phyloP scores from a whole-genome alignment of 2,797 vertebrate species.

The Hephaestus fuliginosus region DNA sequence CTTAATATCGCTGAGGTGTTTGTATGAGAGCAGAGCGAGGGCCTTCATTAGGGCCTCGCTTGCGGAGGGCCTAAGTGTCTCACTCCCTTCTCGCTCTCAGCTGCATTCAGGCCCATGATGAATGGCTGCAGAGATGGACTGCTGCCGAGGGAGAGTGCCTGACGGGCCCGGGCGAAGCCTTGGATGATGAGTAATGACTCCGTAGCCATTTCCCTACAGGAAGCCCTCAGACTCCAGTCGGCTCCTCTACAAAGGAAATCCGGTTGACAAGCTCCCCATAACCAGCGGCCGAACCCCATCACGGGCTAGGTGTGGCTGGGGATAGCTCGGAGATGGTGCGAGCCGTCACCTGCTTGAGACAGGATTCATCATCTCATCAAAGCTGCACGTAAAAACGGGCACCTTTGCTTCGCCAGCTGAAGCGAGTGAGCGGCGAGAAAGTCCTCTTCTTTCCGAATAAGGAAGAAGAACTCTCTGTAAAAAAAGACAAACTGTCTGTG shows the following conservation, averaged over 20 bases:
- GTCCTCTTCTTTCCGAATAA: slow-evolving; percentile 26
- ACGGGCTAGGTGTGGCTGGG: slow-evolving; percentile 59
- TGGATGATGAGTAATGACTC: slow-evolving; percentile 86
- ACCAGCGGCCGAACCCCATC: slow-evolving; percentile 70
- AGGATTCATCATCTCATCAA: slow-evolving; percentile 73
- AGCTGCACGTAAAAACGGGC: slow-evolving; percentile 33
- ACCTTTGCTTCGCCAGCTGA: slow-evolving; percentile 20
- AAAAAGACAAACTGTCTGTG: slow-evolving; percentile 41
- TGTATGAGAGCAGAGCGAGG: slow-evolving; percentile 58
- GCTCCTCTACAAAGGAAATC: slow-evolving; percentile 74
- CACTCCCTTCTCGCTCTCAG: slow-evolving; percentile 66
- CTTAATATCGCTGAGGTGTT: slow-evolving; percentile 85
- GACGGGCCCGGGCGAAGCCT: slow-evolving; percentile 75
- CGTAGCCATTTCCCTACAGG: slow-evolving; percentile 78
- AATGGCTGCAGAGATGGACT: slow-evolving; percentile 82
- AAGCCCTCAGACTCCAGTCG: slow-evolving; percentile 71
- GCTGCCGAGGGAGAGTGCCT: slow-evolving; percentile 81
- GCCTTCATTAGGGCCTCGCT: slow-evolving; percentile 77
- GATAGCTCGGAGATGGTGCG: slow-evolving; percentile 44
- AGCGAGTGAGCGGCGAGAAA: slow-evolving; percentile 32
- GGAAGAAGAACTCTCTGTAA: slow-evolving; percentile 44
- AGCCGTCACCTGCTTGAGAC: slow-evolving; percentile 71
- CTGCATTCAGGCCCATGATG: slow-evolving; percentile 80
- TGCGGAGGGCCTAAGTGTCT: slow-evolving; percentile 70
- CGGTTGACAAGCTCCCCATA: slow-evolving; percentile 74